Base-by-base conservation (phyloP, 2,888 invertebrate species). In the Drosophila histrio region DNA sequence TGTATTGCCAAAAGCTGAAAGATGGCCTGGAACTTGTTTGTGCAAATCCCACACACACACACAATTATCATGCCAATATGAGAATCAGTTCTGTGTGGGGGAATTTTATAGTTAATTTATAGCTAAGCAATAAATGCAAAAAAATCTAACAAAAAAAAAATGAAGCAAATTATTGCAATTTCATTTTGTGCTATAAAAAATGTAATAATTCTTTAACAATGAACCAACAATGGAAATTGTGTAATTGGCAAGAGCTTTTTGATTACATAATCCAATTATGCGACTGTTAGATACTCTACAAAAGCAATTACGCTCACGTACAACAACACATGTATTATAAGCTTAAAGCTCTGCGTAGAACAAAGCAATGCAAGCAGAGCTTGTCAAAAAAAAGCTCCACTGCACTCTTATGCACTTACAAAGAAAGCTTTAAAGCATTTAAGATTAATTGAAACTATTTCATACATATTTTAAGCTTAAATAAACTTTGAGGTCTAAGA, bases 41-140 rank as follows among this genome's bases (percentile, higher is more conserved):
- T 15, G 1, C 43, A 46, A 3, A 66, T 72, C 78, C 73, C 73
- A 74, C 77, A 44, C 73, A 47, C 73, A 74, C 77, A 44, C 73
- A 47, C 62, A 67, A 67, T 77, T 74, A 72, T 15, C 73, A 77
- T 43, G 30, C 17, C 5, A 36, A 36, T 47, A 41, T 54, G 39
- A 49, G 26, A 8, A 41, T 62, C 19, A 56, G 39, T 32, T 36
- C 17, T 54, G 36, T 28, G 32, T 39, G 36, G 26, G 38, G 36
- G 36, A n/a, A 26, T 53, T 50, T 54, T 54, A 43, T 32, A 5
- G 38, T 50, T 50, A 50, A 38, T 49, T 38, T 52, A 47, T 57
- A 21, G 50, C 22, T 19, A 50, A 34, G 32, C 57, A 58, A 58
- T 50, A 36, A 30, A 49, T 3, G 38, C 15, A 36, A 36, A 44